These are phyloP conservation scores for Ophion ventricosus DNA, from an alignment of 2,888 invertebrate species.

Conservation along the genomic window DNA sequence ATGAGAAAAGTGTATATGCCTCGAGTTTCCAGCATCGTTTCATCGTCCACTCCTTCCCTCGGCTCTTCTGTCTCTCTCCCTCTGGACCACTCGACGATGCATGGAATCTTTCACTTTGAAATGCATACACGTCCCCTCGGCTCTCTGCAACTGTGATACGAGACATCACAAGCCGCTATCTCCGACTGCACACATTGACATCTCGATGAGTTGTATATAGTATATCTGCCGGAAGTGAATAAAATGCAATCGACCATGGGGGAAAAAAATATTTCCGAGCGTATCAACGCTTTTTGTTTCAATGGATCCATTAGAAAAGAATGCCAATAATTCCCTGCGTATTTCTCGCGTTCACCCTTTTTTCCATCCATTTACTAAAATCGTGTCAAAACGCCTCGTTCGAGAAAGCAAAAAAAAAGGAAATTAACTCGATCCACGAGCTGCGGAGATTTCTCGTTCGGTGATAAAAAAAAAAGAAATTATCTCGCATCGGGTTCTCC, in stretches of 20 bases:
- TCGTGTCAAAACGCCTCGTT: neutral
- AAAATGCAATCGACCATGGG: conserved; percentile 56
- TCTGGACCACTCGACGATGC: conserved; percentile 66
- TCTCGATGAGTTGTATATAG: conserved; percentile 36
- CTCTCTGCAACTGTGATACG: conserved; percentile 49
- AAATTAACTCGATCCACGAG: neutral
- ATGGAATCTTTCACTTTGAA: conserved; percentile 69
- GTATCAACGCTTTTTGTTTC: conserved; percentile 27
- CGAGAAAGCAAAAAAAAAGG: neutral
- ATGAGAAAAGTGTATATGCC: conserved; percentile 56
- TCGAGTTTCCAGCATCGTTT: conserved; percentile 52
- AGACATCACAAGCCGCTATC: conserved; percentile 61
- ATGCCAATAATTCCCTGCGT: conserved; percentile 19
- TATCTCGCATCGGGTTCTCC: conserved; percentile 36
- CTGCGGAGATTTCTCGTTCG: too few species aligned
- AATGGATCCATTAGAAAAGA: conserved; percentile 4
- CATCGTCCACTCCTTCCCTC: conserved; percentile 16
- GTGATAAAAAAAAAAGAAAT: conserved; percentile 6
- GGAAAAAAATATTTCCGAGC: conserved; percentile 16
- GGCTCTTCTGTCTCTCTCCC: conserved; percentile 5
- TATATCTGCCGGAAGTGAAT: conserved; percentile 44
- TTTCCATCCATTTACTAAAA: neutral
- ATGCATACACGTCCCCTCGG: conserved; percentile 59
- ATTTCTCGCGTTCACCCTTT: conserved; percentile 17
- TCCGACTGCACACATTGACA: conserved; percentile 23